A percentile compares a stretch with the other conserved stretches of the same genome.
Conservation (phyloP, 2,888 invertebrate species). For the Tenthredo notha region DNA sequence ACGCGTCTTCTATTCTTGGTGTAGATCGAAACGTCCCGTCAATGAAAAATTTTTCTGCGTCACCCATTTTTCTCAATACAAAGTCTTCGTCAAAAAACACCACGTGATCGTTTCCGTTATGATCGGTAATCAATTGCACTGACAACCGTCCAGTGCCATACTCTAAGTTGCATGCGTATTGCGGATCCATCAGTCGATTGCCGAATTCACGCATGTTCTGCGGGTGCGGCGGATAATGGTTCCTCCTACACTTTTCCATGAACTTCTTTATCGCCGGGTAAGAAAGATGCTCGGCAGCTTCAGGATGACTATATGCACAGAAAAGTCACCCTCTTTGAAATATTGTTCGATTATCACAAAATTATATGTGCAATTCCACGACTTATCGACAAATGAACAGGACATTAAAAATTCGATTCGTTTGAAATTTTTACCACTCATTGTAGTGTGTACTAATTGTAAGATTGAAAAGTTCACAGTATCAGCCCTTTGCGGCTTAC, state of each 20-base stretch:
- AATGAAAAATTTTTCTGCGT: conserved; percentile 32
- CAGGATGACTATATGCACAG: neutral
- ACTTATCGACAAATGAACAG: neutral
- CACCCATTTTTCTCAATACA: conserved; percentile 18
- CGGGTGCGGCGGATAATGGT: conserved; percentile 32
- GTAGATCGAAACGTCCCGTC: conserved; percentile 48
- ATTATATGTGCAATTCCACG: neutral
- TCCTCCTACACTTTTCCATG: conserved; percentile 48
- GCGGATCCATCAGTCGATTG: conserved; percentile 32
- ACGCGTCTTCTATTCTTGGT: conserved; percentile 24
- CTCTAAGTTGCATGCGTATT: conserved; percentile 44
- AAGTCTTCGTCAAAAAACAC: conserved; percentile 42
- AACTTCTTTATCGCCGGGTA: neutral
- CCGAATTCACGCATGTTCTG: conserved; percentile 26
- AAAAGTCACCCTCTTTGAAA: too few species aligned
- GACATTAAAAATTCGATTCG: neutral
- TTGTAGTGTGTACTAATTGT: neutral
- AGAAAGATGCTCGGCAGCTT: neutral
- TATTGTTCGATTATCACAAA: too few species aligned
- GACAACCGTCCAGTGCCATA: conserved; percentile 15
- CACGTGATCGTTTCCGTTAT: conserved; percentile 1
- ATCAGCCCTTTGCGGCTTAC: too few species aligned
- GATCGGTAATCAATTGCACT: conserved; percentile 34
- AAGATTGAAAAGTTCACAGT: too few species aligned
- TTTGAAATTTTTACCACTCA: neutral